These are phyloP conservation scores for Mus spicilegus DNA, from an alignment of 2,113 vertebrate genomes.

Conservation along the genomic window DNA sequence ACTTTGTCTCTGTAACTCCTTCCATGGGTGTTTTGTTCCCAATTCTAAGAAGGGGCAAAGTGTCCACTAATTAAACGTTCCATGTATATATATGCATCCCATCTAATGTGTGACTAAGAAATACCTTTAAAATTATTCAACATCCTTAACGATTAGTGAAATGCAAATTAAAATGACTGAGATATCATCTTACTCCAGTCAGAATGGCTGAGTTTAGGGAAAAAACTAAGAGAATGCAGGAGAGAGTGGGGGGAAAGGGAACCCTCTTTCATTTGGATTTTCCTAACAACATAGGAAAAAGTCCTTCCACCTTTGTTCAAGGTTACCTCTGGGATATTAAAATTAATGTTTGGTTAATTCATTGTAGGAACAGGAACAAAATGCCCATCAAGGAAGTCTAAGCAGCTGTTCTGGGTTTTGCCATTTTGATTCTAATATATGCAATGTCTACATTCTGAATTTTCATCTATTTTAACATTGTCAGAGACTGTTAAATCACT, in stretches of 20 bases:
- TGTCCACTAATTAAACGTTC: no score
- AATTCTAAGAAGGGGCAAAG: no score
- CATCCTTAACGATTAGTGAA: neutral
- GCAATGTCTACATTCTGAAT: neutral
- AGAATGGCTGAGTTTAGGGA: neutral
- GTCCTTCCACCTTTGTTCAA: neutral
- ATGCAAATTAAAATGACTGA: neutral
- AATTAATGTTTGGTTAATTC: neutral
- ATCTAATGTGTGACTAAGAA: neutral
- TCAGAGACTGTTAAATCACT: neutral
- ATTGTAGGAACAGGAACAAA: neutral
- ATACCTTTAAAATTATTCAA: neutral
- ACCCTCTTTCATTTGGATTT: neutral
- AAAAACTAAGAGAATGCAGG: neutral
- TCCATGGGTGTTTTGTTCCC: no score
- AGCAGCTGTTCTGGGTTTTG: neutral
- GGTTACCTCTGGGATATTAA: neutral
- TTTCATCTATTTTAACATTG: constrained; percentile 14
- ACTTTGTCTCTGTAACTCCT: no score
- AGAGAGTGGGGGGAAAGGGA: neutral
- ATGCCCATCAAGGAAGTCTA: neutral
- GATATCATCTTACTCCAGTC: neutral
- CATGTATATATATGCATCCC: neutral
- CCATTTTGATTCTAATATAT: neutral
- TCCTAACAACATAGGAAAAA: constrained; percentile 6